These are phyloP conservation scores for Pammene aurita DNA, from an alignment of 2,888 invertebrate genomes.

Conservation along the genomic window DNA sequence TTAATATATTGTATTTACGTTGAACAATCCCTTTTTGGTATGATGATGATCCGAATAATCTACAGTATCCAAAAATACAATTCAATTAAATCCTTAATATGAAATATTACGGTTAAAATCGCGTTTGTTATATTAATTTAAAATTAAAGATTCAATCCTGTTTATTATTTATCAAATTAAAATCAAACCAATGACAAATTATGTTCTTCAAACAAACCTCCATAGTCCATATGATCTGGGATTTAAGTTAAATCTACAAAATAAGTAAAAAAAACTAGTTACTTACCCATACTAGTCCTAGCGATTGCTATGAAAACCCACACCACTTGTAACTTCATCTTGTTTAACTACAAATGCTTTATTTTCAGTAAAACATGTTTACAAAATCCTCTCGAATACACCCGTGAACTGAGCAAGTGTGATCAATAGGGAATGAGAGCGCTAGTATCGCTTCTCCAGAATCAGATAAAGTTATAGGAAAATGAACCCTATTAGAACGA, in stretches of 20 bases:
- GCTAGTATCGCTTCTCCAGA: slow-evolving; percentile 1
- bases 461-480: not conserved
- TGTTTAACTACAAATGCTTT: slow-evolving; percentile 43
- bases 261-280: slow-evolving; percentile 9
- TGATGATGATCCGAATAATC: too few species aligned
- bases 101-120: too few species aligned
- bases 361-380: slow-evolving; percentile 57
- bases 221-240: not conserved
- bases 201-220: too few species aligned
- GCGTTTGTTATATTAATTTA: too few species aligned
- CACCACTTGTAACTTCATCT: slow-evolving; percentile 64
- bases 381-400: slow-evolving; percentile 42
- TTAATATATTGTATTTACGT: too few species aligned
- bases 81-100: too few species aligned
- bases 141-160: too few species aligned
- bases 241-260: not conserved
- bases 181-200: too few species aligned
- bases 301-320: slow-evolving; percentile 58
- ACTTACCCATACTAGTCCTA: slow-evolving; percentile 65
- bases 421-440: slow-evolving; percentile 63
- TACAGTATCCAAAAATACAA: too few species aligned
- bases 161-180: too few species aligned
- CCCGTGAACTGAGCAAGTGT: slow-evolving; percentile 64
- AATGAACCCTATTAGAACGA: not conserved
- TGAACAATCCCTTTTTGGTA: too few species aligned